Base-by-base conservation (phyloP, 2,888 invertebrate genomes). In the Hemistola chrysoprasaria region DNA sequence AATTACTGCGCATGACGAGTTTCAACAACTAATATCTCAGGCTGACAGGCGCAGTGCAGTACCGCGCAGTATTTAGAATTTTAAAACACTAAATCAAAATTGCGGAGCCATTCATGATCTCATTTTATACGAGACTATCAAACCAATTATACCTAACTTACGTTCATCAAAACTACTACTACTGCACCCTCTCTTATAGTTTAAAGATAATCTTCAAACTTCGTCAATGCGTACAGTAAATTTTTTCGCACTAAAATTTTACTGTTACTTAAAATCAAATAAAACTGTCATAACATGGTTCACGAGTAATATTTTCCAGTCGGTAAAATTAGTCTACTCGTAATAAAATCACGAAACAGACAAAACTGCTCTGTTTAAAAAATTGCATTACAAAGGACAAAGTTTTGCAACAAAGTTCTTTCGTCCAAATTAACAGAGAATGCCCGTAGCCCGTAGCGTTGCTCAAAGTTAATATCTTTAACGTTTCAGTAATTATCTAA, bases 241-340 rank as follows among this genome's bases (percentile, higher is more conserved):
- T 49, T 54, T 54, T 53, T 50, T 53, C 46, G 53, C 53, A 50
- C 47, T 42, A 41, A 45, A 36, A 46, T 62, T 74, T 76, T 72
- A 71, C 46, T 35, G 53, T 50, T 59, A 56, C 64, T 71, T 65
- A 53, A 65, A 73, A 60, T 48, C 45, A 9, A 56, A 65, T 71
- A 62, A 66, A 70, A 52, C 8, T 29, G 42, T 42, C 34, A 41
- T 51, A 35, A 40, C 29, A 42, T 44, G 45, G 31, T 37, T 57
- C 53, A 58, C 37, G 56, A 47, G 38, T 46, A 32, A 35, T 44
- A 40, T 43, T 49, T 38, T 45, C 33, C 36, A 34, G 53, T 34
- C 40, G n/a, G 22, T 43, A 44, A 44, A 49, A 9, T 24, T 37
- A 16, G 35, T 11, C 31, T 26, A 16, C 16, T 16, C 16, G 16